These are phyloP conservation scores for Eristalis arbustorum DNA, from an alignment of 2,888 invertebrate genomes.

Conservation along the genomic window DNA sequence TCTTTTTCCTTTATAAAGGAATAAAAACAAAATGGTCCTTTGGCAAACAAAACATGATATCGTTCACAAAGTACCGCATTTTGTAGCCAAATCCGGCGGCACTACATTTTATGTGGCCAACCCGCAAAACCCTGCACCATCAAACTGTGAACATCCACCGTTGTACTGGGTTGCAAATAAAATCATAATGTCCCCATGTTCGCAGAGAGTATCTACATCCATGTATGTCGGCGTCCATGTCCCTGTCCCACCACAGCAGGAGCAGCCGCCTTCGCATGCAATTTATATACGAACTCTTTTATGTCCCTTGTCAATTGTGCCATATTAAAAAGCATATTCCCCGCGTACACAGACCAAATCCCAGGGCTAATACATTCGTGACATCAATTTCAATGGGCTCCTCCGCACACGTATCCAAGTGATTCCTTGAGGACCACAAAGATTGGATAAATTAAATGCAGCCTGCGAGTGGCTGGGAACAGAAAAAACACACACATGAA, in stretches of 20 bases:
- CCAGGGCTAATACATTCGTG: slow-evolving; percentile 38
- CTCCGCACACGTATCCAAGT: background rate
- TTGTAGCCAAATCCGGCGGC: background rate
- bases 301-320: slow-evolving; percentile 1
- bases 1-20: too few relatives aligned
- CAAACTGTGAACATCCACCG: background rate
- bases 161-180: background rate
- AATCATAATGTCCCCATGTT: background rate
- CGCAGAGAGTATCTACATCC: background rate
- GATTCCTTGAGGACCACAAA: slow-evolving; percentile 5
- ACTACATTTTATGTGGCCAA: background rate
- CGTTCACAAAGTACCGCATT: background rate
- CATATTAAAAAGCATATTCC: background rate
- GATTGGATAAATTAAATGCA: slow-evolving; percentile 20
- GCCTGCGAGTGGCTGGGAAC: background rate
- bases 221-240: background rate
- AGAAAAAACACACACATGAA: background rate
- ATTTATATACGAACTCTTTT: background rate
- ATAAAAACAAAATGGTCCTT: background rate
- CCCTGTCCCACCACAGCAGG: background rate
- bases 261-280: background rate
- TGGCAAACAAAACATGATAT: background rate
- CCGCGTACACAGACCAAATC: slow-evolving; percentile 17
- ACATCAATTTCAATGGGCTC: slow-evolving; percentile 33
- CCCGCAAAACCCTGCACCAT: background rate